A percentile compares a stretch with the other conserved stretches of the same genome.
phyloP scores from a whole-genome alignment of 1,140 invertebrate species.

The Nilaparvata lugens region DNA sequence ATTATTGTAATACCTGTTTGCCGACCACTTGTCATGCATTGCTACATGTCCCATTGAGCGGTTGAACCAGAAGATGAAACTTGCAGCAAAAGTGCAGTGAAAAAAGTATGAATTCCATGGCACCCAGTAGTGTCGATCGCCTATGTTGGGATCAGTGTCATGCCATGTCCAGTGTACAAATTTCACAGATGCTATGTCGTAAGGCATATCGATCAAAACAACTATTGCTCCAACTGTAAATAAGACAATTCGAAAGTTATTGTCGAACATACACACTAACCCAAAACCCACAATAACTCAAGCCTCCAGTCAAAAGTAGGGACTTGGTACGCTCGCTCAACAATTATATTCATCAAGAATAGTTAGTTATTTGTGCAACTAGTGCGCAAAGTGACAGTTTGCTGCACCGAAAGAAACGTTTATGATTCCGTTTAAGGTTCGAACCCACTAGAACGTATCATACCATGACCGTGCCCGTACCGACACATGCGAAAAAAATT shows the following conservation, averaged over 20 bases:
- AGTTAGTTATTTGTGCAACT: too few species aligned
- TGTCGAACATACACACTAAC: too few species aligned
- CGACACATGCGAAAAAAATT: too few species aligned
- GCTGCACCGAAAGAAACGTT: too few species aligned
- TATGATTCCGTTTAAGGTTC: too few species aligned
- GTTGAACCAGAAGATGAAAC: conserved; percentile 60
- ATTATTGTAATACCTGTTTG: neutral
- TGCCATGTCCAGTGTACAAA: conserved; percentile 80
- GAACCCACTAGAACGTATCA: too few species aligned
- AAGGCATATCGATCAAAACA: conserved; percentile 68
- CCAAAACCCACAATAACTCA: too few species aligned
- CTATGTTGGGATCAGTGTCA: conserved; percentile 74
- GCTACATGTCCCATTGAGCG: conserved; percentile 9
- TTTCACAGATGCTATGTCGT: conserved; percentile 70
- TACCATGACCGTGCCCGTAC: too few species aligned
- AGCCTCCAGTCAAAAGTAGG: too few species aligned
- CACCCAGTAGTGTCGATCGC: conserved; percentile 68
- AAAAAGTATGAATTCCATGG: conserved; percentile 74
- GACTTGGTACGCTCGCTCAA: too few species aligned
- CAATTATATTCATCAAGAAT: too few species aligned
- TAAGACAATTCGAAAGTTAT: conserved; percentile 1
- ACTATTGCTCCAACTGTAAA: conserved; percentile 54
- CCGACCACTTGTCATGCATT: neutral
- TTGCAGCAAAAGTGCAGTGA: conserved; percentile 61
- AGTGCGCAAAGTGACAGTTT: too few species aligned